phyloP scores from a whole-genome alignment of 1,140 invertebrate genomes.

The Globodera ellingtonae region DNA sequence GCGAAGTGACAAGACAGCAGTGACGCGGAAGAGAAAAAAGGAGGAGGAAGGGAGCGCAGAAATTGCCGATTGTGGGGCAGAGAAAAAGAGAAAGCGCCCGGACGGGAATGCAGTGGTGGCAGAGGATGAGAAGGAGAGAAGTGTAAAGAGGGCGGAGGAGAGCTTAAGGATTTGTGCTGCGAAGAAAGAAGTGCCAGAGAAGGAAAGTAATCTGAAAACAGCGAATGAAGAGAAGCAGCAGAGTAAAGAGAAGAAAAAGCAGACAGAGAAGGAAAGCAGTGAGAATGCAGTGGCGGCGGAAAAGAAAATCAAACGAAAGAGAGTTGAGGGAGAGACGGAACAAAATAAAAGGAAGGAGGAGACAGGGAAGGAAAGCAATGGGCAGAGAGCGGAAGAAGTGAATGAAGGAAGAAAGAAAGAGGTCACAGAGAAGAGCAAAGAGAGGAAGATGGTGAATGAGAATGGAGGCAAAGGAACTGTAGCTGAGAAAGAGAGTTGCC shows the following conservation, averaged over 20 bases:
- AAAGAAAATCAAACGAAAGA: neutral
- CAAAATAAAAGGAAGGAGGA: neutral
- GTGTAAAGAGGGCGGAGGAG: neutral
- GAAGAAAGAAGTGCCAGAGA: neutral
- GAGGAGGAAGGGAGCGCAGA: neutral
- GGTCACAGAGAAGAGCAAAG: too few relatives aligned
- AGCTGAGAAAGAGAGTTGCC: too few relatives aligned
- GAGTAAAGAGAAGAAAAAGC: neutral
- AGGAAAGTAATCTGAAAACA: neutral
- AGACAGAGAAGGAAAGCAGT: neutral
- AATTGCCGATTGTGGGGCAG: neutral
- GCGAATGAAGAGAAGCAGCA: neutral
- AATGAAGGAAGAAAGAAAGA: too few relatives aligned
- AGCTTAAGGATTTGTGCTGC: neutral
- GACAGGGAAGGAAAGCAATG: neutral
- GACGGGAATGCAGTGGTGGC: neutral
- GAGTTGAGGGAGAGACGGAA: neutral
- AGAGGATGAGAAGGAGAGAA: neutral
- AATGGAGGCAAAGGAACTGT: too few relatives aligned
- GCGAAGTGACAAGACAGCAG: too few relatives aligned
- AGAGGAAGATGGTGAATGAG: too few relatives aligned
- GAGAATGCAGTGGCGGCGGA: neutral
- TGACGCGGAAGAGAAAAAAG: neutral
- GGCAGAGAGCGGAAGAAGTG: too few relatives aligned
- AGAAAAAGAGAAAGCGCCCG: slow-evolving; percentile 6